Evolutionary conservation across 2,113 vertebrate species (phyloP), one percentile per base, ranked within the genome.

Genomic region (Cebus imitator): DNA sequence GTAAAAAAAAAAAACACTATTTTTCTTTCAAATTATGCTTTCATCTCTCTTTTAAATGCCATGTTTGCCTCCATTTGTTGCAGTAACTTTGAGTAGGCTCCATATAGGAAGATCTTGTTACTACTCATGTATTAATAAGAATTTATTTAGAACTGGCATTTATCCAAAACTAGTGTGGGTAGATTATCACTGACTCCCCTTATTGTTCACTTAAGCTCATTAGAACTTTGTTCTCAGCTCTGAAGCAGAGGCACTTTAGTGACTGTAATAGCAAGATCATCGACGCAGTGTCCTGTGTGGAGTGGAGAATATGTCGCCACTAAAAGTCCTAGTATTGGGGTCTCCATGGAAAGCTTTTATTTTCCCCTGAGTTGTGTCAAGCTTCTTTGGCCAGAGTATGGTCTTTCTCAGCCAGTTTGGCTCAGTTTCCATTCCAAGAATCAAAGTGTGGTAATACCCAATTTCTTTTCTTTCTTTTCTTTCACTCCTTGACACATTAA

Each of bases 121-220:
- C 5, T 80, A 64, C 61, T 64, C 14, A 43, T 55, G 82, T 43
- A 52, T 43, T 37, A 87, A 55, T 17, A 83, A 87, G 50, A 79
- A 88, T 93, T 79, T 79, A 72, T 93, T 57, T n/a, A 84, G 32
- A 79, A 72, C 32, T 84, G 37, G 7, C 12, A 87, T 73, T 55
- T 97, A 45, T 55, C 70, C 35, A 32, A 83, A 93, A 68, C 55
- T 50, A 50, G 8, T n/a, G 37, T 57, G 35, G 27, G 4, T 50
- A 8, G 64, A 35, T 83, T 72, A 72, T 83, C 40, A 94, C 9
- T 35, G 25, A 76, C 20, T 76, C 35, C 27, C 3, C 2, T 91
- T 43, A 89, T 68, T 68, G 40, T 81, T 85, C 68, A 25, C 61
- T 64, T 66, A 86, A 92, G 92, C 6, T 48, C 16, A 68, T 25